Conservation (phyloP, 2,888 invertebrate species). For the Rhagonycha lutea region DNA sequence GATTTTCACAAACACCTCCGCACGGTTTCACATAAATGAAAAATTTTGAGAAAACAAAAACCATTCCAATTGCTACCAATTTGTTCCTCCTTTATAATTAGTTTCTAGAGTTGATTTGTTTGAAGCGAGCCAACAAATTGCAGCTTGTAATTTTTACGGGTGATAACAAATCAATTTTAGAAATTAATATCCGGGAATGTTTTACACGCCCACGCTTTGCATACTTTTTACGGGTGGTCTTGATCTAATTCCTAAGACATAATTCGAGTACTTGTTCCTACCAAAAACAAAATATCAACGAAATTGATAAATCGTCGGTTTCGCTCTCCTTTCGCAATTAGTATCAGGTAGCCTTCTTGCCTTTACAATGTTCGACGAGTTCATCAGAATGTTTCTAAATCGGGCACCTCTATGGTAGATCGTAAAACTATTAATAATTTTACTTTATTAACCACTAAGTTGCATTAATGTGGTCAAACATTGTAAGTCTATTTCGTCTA, state of each 20-base stretch:
- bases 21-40: not conserved
- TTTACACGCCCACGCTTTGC: not conserved
- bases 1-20: not conserved
- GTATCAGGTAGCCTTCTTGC: not conserved
- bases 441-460: no score
- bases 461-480: no score
- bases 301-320: not conserved
- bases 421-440: no score
- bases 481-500: no score
- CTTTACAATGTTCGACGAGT: not conserved
- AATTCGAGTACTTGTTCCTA: not conserved
- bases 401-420: not conserved
- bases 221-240: not conserved
- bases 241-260: not conserved
- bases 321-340: not conserved
- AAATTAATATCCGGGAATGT: not conserved
- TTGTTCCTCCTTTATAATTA: not conserved
- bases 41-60: not conserved
- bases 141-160: not conserved
- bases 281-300: not conserved
- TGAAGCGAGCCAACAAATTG: not conserved
- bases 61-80: not conserved
- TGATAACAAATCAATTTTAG: not conserved
- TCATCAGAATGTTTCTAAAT: no score
- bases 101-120: not conserved